Conservation (phyloP, 1,140 invertebrate genomes). For the Cyclina sinensis region DNA sequence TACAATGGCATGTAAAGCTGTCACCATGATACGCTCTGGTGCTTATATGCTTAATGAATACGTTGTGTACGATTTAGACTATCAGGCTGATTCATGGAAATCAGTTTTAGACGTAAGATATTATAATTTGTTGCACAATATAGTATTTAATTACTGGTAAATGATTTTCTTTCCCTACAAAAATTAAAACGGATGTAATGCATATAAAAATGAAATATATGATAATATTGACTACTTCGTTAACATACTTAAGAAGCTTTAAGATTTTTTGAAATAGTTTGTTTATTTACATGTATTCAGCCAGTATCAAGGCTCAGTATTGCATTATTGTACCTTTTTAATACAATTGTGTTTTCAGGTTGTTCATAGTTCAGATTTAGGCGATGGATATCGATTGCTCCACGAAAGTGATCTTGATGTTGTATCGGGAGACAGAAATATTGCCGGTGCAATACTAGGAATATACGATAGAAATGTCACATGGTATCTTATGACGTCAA, state of each 20-base stretch:
- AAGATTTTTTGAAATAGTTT: no score
- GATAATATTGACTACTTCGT: no score
- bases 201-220: no score
- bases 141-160: no score
- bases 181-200: no score
- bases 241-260: no score
- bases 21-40: no score
- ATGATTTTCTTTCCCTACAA: no score
- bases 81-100: background rate
- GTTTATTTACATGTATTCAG: no score
- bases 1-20: background rate
- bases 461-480: background rate
- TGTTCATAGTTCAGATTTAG: background rate
- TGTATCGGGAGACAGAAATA: background rate
- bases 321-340: no score
- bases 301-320: no score
- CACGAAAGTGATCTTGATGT: constrained; percentile 27
- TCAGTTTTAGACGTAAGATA: background rate
- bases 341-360: background rate
- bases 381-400: background rate
- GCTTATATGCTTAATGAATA: background rate
- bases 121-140: no score
- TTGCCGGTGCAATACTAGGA: background rate
- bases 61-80: constrained; percentile 9
- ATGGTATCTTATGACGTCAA: constrained; percentile 13